Conservation (phyloP, 2,797 vertebrate species). For the Alfaro cultratus region DNA sequence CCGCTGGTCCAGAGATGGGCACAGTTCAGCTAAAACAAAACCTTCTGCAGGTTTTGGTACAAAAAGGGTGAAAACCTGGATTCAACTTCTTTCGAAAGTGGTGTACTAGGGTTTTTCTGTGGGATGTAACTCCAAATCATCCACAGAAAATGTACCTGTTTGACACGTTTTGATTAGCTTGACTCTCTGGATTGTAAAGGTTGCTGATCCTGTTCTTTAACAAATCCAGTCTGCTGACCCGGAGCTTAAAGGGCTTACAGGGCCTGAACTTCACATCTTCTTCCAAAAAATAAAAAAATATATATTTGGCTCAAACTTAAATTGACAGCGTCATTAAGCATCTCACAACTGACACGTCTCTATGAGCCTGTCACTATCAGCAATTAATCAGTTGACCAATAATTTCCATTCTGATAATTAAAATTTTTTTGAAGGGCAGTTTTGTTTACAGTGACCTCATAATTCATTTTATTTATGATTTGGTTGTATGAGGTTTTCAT, state of each 20-base stretch:
- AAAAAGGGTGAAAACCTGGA: not conserved
- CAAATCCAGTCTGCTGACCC: not conserved
- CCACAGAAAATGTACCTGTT: not conserved
- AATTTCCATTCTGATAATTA: too few relatives aligned
- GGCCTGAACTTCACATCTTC: not conserved
- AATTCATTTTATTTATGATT: too few relatives aligned
- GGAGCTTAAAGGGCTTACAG: not conserved
- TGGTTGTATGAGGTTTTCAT: too few relatives aligned
- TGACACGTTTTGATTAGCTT: not conserved
- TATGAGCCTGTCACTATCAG: not conserved
- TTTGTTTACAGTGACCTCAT: too few relatives aligned
- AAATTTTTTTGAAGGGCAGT: too few relatives aligned
- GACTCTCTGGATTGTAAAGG: not conserved
- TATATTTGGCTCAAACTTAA: not conserved
- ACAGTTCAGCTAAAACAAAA: not conserved
- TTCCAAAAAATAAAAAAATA: not conserved
- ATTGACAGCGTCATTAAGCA: not conserved
- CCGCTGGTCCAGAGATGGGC: conserved; percentile 8
- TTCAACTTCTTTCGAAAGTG: too few relatives aligned
- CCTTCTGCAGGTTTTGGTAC: not conserved
- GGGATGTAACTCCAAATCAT: too few relatives aligned
- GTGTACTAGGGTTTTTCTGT: too few relatives aligned
- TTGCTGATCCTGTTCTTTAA: not conserved
- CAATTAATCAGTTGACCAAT: too few relatives aligned
- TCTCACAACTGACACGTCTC: not conserved